Base-by-base conservation (phyloP, 2,113 vertebrate species). In the Datnioides undecimradiatus region DNA sequence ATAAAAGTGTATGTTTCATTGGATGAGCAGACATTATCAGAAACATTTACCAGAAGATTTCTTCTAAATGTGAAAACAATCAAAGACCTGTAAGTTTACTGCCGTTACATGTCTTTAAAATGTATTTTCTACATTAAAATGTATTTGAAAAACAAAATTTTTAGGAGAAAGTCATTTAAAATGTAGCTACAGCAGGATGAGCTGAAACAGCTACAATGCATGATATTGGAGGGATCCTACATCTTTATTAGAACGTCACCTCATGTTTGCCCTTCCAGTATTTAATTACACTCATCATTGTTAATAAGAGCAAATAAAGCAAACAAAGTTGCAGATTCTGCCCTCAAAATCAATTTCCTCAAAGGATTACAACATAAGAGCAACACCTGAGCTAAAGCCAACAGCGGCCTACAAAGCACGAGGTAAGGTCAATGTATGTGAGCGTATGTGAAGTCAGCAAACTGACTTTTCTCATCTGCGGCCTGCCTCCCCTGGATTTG, bases 371-470 rank as follows among this genome's bases (percentile, higher is more conserved):
- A 51, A n/a, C 41, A 97, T 90, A 97, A 97, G 91, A 96, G 97
- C 76, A 96, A 96, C 90, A 97, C 95, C 48, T 96, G 96, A 87
- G 96, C 95, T 54, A 96, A 96, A 94, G 95, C 74, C 89, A 96
- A 96, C 94, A 93, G 94, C 88, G 84, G 93, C 82, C 92, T 45
- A 40, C 52, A 74, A 93, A 86, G 96, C 73, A 95, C 95, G 92
- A 96, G 93, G 77, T 95, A 97, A 27, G 33, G 55, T 73, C 31
- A 38, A 6, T 17, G 21, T 57, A 12, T 69, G 17, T 13, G 38
- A 11, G 23, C 43, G 38, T 43, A 11, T 82, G 76, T 80, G 40
- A 71, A 83, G 71, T 75, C 80, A 78, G 82, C 72, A 82, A 68
- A 79, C 55, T 72, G 55, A 65, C 45, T 49, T 80, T 49, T 74